Percentiles rank a stretch among this genome's conserved stretches.
phyloP scores from a whole-genome alignment of 2,113 vertebrate species.

The Sporophila hypoxantha region DNA sequence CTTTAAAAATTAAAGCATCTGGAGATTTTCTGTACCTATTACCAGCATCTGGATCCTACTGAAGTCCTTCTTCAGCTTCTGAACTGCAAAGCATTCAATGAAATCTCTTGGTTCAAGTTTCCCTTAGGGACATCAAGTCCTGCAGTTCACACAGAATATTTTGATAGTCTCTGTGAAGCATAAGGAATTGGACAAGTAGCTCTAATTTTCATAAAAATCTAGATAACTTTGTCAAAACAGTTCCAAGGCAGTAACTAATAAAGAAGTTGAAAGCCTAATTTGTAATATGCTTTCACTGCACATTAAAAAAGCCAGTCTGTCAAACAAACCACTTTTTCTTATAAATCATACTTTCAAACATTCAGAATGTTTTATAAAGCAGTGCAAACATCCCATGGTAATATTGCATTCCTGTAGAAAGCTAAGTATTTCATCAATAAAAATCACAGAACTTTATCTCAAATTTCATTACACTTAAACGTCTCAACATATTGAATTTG shows the following conservation, averaged over 20 bases:
- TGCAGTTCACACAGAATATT: neutral
- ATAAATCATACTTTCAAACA: constrained; percentile 10
- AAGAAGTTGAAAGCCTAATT: neutral
- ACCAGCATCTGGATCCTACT: neutral
- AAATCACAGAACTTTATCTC: constrained; percentile 6
- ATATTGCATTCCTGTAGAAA: neutral
- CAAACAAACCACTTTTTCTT: neutral
- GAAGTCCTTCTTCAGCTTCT: neutral
- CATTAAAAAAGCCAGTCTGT: neutral
- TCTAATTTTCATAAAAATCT: neutral
- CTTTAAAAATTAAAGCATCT: neutral
- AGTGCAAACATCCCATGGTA: neutral
- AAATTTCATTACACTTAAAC: constrained; percentile 22
- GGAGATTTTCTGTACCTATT: neutral
- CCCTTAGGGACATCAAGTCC: neutral
- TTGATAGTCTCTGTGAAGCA: neutral
- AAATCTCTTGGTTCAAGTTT: neutral
- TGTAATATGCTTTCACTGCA: neutral
- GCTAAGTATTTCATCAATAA: constrained; percentile 31
- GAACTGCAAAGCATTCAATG: neutral
- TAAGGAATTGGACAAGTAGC: neutral
- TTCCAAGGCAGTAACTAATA: neutral
- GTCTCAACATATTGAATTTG: constrained; percentile 8
- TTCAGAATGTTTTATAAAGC: neutral
- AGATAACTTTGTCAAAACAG: neutral